Evolutionary conservation across 2,113 vertebrate species (phyloP).

Genomic region (Tragelaphus strepsiceros): DNA sequence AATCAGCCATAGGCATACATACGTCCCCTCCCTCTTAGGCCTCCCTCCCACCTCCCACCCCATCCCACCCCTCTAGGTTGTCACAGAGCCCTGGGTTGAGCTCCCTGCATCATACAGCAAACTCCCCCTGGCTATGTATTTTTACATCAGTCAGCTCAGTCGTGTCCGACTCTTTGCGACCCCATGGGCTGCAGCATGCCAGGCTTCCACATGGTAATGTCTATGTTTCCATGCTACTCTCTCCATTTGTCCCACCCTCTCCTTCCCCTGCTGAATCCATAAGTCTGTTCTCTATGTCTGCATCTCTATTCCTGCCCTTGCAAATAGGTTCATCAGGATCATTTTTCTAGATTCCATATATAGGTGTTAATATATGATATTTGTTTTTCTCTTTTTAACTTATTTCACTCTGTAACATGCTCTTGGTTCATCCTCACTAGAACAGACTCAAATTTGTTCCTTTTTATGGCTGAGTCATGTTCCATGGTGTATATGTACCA

Average conservation of each 20-base stretch:
- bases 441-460: background rate
- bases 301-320: background rate
- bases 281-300: background rate
- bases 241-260: background rate
- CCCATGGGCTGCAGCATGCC: background rate
- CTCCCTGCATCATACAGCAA: background rate
- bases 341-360: background rate
- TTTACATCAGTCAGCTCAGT: background rate
- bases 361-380: background rate
- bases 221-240: background rate
- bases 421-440: background rate
- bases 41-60: background rate
- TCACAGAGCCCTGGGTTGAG: background rate
- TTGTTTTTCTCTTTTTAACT: background rate
- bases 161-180: fast-evolving
- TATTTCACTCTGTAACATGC: background rate
- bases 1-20: background rate
- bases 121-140: background rate
- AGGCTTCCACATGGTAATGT: background rate
- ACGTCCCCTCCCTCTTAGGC: background rate
- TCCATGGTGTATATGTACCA: background rate
- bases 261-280: background rate
- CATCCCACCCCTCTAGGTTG: background rate
- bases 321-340: background rate
- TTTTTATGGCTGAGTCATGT: background rate